These are phyloP conservation scores for Drosophila kambysellisi DNA, from an alignment of 2,888 invertebrate species.

Conservation along the genomic window DNA sequence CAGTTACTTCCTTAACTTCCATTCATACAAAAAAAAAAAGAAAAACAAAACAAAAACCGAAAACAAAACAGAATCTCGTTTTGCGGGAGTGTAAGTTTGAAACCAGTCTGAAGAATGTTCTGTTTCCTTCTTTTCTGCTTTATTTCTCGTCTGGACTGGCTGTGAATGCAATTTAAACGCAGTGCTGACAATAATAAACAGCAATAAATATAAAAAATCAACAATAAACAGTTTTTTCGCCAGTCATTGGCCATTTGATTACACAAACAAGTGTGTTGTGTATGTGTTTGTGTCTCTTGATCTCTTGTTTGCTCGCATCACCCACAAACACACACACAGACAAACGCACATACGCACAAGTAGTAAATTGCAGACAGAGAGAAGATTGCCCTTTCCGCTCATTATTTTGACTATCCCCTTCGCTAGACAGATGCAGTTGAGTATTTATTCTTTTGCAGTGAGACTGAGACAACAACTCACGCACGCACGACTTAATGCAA, in stretches of 20 bases:
- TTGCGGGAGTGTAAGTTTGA: conserved; percentile 2
- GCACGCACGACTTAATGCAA: conserved; percentile 3
- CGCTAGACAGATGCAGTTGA: conserved; percentile 27
- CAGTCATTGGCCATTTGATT: conserved; percentile 38
- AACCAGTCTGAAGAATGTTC: conserved; percentile 18
- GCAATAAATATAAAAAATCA: conserved; percentile 43
- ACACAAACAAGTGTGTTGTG: conserved; percentile 14
- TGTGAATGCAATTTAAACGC: conserved; percentile 54
- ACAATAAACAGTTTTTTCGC: conserved; percentile 39
- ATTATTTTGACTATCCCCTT: not conserved
- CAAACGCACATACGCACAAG: not conserved
- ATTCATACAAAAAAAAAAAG: conserved; percentile 16
- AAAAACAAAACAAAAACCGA: conserved; percentile 22
- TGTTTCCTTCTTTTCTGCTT: conserved; percentile 32
- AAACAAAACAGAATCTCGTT: conserved; percentile 39
- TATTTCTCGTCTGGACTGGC: conserved; percentile 35
- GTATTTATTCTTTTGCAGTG: conserved; percentile 6
- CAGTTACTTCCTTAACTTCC: conserved; percentile 12
- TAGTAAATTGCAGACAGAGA: conserved; percentile 48
- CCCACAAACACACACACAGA: conserved; percentile 29
- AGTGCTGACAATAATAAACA: conserved; percentile 40
- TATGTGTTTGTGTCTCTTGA: conserved; percentile 39
- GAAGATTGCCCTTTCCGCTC: conserved; percentile 47
- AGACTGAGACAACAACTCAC: not conserved
- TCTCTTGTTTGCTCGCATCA: conserved; percentile 58